Evolutionary conservation across 2,113 vertebrate genomes (phyloP).

Genomic region (Cheilinus undulatus): DNA sequence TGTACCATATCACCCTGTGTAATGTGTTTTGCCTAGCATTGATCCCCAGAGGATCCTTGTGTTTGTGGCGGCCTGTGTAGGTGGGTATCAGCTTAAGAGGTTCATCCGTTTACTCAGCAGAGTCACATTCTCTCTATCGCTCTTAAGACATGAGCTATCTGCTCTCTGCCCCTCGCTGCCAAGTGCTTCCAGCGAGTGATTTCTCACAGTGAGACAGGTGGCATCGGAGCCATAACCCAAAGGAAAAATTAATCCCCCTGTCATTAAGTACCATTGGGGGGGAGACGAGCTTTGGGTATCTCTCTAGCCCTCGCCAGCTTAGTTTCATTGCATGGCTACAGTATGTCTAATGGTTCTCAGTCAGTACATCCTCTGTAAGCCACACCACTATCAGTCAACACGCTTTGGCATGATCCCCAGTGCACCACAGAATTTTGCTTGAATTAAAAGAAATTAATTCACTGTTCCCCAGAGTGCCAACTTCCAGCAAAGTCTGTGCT

Average conservation of each 20-base stretch:
- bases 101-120: constrained; percentile 35
- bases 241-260: constrained; percentile 61
- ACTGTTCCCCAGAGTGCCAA: background rate
- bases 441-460: constrained; percentile 21
- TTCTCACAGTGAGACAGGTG: constrained; percentile 58
- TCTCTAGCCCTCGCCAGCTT: constrained; percentile 34
- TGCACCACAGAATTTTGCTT: constrained; percentile 24
- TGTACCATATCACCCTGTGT: constrained; percentile 10
- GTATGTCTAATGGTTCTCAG: constrained; percentile 36
- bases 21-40: constrained; percentile 7
- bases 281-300: constrained; percentile 37
- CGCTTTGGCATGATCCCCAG: constrained; percentile 21
- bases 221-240: constrained; percentile 48
- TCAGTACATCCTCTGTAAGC: constrained; percentile 31
- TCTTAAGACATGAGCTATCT: constrained; percentile 42
- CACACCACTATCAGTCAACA: constrained; percentile 31
- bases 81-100: constrained; percentile 23
- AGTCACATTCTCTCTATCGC: constrained; percentile 42
- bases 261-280: constrained; percentile 55
- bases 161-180: constrained; percentile 30
- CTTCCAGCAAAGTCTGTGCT: background rate
- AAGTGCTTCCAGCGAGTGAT: constrained; percentile 45
- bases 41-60: constrained; percentile 20
- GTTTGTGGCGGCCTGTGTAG: constrained; percentile 24
- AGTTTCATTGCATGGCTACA: constrained; percentile 34